Evolutionary conservation across 2,113 vertebrate species (phyloP).

Genomic region (Podarcis raffonei): DNA sequence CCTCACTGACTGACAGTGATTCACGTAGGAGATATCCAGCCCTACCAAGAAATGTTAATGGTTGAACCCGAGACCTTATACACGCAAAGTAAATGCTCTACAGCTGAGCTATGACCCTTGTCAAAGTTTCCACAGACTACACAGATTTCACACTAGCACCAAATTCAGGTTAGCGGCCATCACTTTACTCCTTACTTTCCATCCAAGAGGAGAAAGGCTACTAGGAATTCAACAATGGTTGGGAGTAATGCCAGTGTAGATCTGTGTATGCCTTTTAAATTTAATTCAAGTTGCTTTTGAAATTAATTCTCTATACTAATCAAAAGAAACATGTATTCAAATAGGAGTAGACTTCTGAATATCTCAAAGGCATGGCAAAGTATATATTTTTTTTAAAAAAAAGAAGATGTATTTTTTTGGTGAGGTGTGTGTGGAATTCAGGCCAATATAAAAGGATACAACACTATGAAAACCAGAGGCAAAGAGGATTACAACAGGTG

Average conservation of each 20-base stretch:
- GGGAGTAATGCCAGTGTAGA: not conserved
- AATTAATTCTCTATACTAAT: not conserved
- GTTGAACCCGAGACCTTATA: no score
- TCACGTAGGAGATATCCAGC: no score
- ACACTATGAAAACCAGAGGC: not conserved
- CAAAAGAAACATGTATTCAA: not conserved
- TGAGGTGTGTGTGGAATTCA: not conserved
- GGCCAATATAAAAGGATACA: not conserved
- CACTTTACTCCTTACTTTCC: not conserved
- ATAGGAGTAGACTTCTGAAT: not conserved
- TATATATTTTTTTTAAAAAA: not conserved
- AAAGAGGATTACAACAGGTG: not conserved
- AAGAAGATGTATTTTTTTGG: not conserved
- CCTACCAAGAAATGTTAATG: no score
- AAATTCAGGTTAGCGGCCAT: not conserved
- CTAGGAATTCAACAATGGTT: not conserved
- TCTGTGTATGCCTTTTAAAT: not conserved
- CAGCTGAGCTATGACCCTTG: no score
- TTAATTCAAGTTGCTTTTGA: not conserved
- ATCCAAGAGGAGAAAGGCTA: not conserved
- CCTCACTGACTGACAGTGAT: no score
- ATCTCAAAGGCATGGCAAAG: not conserved
- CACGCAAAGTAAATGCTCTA: no score
- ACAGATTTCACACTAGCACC: not conserved
- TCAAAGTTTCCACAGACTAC: no score